Percentiles rank a stretch among this genome's conserved stretches.
phyloP scores from a whole-genome alignment of 2,113 vertebrate genomes.

The Tragelaphus imberbis region DNA sequence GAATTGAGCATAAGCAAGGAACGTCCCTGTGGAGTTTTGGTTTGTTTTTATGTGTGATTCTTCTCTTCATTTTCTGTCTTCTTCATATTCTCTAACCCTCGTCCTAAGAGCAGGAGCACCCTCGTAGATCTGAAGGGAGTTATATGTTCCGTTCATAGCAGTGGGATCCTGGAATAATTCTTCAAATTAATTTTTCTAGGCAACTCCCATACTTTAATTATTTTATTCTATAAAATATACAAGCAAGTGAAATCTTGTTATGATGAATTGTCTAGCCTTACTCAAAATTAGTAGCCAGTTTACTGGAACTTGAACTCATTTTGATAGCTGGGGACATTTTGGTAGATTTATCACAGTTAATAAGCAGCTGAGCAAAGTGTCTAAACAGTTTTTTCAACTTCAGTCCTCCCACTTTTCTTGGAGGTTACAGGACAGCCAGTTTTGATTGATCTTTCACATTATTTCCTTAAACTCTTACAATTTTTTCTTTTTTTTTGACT shows the following conservation, averaged over 20 bases:
- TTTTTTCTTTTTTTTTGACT: not conserved
- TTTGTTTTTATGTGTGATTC: not conserved
- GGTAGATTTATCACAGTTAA: not conserved
- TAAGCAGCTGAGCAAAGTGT: not conserved
- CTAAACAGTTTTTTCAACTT: not conserved
- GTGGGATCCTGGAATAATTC: not conserved
- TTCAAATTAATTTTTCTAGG: not conserved
- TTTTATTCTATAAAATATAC: constrained; percentile 31
- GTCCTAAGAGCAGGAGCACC: not conserved
- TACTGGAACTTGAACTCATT: not conserved
- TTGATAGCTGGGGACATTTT: not conserved
- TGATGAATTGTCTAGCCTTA: not conserved
- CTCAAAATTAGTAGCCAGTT: not conserved
- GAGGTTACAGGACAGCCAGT: not conserved
- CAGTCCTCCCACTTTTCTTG: not conserved
- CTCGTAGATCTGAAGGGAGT: not conserved
- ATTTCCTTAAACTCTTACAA: not conserved
- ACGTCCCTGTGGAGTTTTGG: not conserved
- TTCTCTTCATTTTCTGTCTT: not conserved
- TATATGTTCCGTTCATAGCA: not conserved
- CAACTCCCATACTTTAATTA: not conserved
- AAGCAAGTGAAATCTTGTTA: not conserved
- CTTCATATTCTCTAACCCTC: not conserved
- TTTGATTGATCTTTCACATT: not conserved
- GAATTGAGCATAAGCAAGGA: constrained; percentile 1